Percentiles rank a stretch among this genome's conserved stretches.
Conservation (phyloP, 64 coral and sea anemone genomes). For the Hydrozoanthus tunicans region DNA sequence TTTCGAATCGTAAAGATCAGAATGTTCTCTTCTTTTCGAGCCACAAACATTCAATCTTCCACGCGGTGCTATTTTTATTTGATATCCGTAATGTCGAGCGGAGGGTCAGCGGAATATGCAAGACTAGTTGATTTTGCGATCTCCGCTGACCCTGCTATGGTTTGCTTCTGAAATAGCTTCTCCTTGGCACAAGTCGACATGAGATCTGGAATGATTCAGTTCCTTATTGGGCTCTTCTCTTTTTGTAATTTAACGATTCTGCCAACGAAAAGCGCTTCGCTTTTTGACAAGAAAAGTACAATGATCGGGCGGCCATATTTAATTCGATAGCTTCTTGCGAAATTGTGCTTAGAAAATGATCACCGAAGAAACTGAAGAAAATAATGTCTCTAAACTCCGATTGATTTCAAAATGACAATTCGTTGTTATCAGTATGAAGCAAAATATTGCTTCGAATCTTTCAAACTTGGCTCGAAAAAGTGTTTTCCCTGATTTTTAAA, state of each 20-base stretch:
- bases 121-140: conserved; percentile 64
- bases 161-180: neutral
- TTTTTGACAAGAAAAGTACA: neutral
- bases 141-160: conserved; percentile 54
- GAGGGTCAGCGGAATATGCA: conserved; percentile 64
- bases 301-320: conserved; percentile 40
- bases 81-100: conserved; percentile 54
- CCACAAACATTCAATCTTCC: neutral
- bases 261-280: neutral
- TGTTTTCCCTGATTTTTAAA: neutral
- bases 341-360: neutral
- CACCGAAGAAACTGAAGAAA: neutral
- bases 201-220: neutral
- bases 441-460: neutral
- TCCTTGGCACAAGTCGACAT: neutral
- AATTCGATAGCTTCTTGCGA: conserved; percentile 27
- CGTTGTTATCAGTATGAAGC: neutral
- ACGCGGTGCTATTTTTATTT: conserved; percentile 13
- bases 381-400: neutral
- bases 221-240: neutral
- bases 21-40: neutral
- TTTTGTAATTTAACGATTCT: neutral
- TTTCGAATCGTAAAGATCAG: neutral
- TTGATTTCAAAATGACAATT: neutral
- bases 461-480: neutral